A percentile compares a stretch with the other conserved stretches of the same genome.
phyloP scores from a whole-genome alignment of 2,113 vertebrate genomes.

The Protomyctophum bolini region DNA sequence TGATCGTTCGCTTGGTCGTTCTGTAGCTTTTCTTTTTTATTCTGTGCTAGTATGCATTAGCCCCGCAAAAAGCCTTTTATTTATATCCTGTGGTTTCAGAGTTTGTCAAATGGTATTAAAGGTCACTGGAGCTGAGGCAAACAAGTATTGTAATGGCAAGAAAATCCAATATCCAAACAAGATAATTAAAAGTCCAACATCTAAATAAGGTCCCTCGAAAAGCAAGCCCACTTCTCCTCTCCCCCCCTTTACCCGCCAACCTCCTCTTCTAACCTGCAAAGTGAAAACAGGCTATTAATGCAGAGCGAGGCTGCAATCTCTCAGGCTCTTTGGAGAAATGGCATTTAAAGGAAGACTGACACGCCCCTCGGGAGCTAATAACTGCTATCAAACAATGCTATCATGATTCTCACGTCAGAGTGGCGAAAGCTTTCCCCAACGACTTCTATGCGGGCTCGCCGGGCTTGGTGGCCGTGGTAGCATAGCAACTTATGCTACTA shows the following conservation, averaged over 20 bases:
- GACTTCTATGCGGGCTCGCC: no score
- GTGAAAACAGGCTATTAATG: constrained; percentile 46
- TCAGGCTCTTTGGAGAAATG: constrained; percentile 36
- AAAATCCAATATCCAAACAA: constrained; percentile 8
- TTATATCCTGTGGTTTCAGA: neutral
- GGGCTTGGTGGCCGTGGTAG: no score
- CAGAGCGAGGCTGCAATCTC: neutral
- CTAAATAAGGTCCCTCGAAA: constrained; percentile 27
- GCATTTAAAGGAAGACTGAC: no score
- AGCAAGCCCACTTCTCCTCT: constrained; percentile 1
- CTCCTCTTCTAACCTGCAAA: constrained; percentile 5
- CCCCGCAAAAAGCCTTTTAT: neutral
- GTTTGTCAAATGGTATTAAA: neutral
- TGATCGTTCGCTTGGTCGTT: no score
- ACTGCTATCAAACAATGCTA: no score
- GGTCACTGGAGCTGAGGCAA: neutral
- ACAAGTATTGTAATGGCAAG: no score
- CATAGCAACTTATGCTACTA: no score
- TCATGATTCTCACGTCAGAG: no score
- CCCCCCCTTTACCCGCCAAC: constrained; percentile 1
- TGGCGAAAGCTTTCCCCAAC: no score
- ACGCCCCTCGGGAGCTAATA: no score
- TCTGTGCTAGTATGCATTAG: neutral
- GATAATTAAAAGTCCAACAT: constrained; percentile 21
- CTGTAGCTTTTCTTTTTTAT: no score